A percentile compares a stretch with the other conserved stretches of the same genome.
Evolutionary conservation across 2,113 vertebrate genomes (phyloP).

Genomic region (Chaetorhynchus papuensis): DNA sequence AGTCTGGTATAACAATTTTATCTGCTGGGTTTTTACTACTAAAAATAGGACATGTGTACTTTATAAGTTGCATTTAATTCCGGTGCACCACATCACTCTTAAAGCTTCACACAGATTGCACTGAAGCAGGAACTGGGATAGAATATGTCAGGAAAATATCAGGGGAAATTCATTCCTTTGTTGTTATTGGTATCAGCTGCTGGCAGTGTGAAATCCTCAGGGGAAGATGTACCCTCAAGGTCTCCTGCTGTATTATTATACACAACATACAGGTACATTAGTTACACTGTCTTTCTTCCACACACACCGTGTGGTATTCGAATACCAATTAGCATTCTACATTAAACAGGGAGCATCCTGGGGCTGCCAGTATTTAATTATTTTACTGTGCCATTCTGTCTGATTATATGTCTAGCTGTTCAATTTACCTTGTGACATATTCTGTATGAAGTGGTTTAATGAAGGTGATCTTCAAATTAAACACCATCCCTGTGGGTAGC

Average conservation of each 20-base stretch:
- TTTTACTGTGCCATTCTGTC: slow-evolving; percentile 20
- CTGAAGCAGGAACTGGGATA: not conserved
- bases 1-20: not conserved
- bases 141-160: slow-evolving; percentile 33
- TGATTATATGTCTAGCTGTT: slow-evolving; percentile 11
- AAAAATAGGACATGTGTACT: not conserved
- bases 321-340: slow-evolving; percentile 52
- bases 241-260: slow-evolving; percentile 17
- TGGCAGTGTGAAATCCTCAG: slow-evolving; percentile 42
- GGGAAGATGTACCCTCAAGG: slow-evolving; percentile 50
- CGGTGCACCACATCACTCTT: not conserved
- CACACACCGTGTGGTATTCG: not conserved
- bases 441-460: not conserved
- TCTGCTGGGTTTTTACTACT: not conserved
- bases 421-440: slow-evolving; percentile 50
- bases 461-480: slow-evolving; percentile 33
- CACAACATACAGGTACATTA: slow-evolving; percentile 60
- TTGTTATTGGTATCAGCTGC: slow-evolving; percentile 61
- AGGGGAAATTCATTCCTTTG: slow-evolving; percentile 22
- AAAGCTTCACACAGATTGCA: not conserved
- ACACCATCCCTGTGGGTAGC: slow-evolving; percentile 4
- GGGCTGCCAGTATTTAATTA: slow-evolving; percentile 49
- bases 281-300: slow-evolving; percentile 48
- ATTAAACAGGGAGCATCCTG: slow-evolving; percentile 50
- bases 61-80: not conserved